A percentile compares a stretch with the other conserved stretches of the same genome.
Conservation (phyloP, 2,113 vertebrate species). For the Pristiophorus japonicus region DNA sequence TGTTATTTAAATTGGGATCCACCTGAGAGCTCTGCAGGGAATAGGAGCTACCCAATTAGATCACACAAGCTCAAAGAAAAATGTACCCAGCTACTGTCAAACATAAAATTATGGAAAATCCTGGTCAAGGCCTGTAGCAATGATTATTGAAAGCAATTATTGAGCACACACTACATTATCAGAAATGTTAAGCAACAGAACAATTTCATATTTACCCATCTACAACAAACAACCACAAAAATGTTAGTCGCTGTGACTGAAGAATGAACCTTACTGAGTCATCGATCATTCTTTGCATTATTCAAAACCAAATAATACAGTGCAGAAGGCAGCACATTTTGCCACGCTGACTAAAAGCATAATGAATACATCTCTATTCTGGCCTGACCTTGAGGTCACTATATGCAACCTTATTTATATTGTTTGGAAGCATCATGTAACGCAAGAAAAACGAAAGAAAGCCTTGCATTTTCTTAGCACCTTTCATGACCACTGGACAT, state of each 20-base stretch:
- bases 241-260: too few species aligned
- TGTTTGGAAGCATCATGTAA: neutral
- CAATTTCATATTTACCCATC: neutral
- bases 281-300: too few species aligned
- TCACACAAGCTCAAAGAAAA: neutral
- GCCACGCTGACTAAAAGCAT: neutral
- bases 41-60: neutral
- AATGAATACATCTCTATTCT: neutral
- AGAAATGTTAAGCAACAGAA: neutral
- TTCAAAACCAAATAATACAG: neutral
- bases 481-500: too few species aligned
- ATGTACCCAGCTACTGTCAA: neutral
- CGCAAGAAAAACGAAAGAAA: too few species aligned
- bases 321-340: neutral
- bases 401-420: neutral
- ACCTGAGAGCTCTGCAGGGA: neutral
- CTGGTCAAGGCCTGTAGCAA: neutral
- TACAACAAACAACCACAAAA: neutral
- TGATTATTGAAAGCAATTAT: neutral
- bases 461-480: too few species aligned
- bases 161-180: neutral
- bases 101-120: neutral
- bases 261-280: too few species aligned
- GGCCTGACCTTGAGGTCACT: neutral
- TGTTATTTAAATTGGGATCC: neutral